Evolutionary conservation across 2,888 invertebrate species (phyloP).

Genomic region (Oligia fasciuncula): DNA sequence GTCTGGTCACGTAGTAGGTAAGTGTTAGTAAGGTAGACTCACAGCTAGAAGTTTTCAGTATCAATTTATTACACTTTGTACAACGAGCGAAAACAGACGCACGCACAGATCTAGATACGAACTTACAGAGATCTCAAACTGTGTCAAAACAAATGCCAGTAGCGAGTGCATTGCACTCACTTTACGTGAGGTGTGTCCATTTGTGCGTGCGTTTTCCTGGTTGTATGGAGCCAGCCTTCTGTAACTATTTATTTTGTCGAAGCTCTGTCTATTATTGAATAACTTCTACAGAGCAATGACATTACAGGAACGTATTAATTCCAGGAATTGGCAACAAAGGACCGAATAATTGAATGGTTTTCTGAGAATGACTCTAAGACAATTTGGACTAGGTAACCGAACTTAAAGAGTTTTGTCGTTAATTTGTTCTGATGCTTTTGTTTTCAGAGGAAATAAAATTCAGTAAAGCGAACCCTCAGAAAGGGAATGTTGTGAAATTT

Average conservation of each 20-base stretch:
- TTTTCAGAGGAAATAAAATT: conserved; percentile 11
- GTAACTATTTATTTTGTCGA: neutral
- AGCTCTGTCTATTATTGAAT: conserved; percentile 61
- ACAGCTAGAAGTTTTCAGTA: neutral
- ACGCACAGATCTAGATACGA: neutral
- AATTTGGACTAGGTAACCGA: conserved; percentile 19
- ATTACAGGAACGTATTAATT: conserved; percentile 54
- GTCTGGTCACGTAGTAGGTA: neutral
- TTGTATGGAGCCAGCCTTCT: conserved; percentile 16
- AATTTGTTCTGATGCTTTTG: conserved; percentile 18
- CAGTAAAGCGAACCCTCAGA: neutral
- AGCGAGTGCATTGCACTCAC: neutral
- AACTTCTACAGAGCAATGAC: conserved; percentile 51
- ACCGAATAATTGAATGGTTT: conserved; percentile 28
- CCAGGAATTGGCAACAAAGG: conserved; percentile 48
- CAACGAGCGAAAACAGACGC: neutral
- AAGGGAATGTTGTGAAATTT: neutral
- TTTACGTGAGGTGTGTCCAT: neutral
- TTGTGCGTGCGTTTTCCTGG: neutral
- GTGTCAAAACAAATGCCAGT: neutral
- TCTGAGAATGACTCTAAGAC: conserved; percentile 19
- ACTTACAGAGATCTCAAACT: neutral
- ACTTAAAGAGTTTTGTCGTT: neutral
- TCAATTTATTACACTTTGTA: neutral
- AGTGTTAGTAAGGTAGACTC: no score